These are phyloP conservation scores for Balanococcus diminutus DNA, from an alignment of 2,888 invertebrate genomes.

Conservation along the genomic window DNA sequence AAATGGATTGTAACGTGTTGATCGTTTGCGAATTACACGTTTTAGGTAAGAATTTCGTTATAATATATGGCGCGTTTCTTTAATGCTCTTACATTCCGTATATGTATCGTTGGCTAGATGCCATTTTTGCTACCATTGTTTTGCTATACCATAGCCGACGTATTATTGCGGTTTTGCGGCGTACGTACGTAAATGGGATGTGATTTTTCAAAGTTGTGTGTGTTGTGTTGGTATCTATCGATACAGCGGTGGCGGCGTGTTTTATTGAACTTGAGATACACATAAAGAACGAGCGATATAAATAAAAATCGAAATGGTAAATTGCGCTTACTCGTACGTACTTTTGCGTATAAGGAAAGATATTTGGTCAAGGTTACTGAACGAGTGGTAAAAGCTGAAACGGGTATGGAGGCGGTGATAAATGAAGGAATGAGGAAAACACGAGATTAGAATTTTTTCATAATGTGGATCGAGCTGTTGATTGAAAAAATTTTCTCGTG, in stretches of 20 bases:
- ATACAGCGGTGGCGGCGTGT: not conserved
- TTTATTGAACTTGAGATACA: not conserved
- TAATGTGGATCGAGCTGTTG: no score
- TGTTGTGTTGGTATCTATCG: not conserved
- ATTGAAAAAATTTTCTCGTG: no score
- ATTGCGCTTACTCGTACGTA: not conserved
- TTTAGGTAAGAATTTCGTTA: slow-evolving; percentile 26
- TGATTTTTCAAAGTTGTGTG: not conserved
- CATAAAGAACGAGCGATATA: not conserved
- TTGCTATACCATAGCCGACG: not conserved
- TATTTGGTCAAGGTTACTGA: not conserved
- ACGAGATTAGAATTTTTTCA: not conserved
- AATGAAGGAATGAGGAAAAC: not conserved
- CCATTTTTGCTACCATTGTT: slow-evolving; percentile 10
- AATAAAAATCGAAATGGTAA: not conserved
- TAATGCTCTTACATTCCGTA: not conserved
- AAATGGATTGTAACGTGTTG: slow-evolving; percentile 11
- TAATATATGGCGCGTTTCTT: not conserved
- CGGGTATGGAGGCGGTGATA: not conserved
- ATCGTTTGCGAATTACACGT: slow-evolving; percentile 10
- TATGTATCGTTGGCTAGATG: not conserved
- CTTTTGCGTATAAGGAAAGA: not conserved
- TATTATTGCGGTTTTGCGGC: not conserved
- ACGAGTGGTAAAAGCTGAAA: not conserved
- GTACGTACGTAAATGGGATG: not conserved